Evolutionary conservation across 1,140 invertebrate genomes (phyloP), one percentile per base, ranked within the genome.

Genomic region (Rhopalosiphum maidis): DNA sequence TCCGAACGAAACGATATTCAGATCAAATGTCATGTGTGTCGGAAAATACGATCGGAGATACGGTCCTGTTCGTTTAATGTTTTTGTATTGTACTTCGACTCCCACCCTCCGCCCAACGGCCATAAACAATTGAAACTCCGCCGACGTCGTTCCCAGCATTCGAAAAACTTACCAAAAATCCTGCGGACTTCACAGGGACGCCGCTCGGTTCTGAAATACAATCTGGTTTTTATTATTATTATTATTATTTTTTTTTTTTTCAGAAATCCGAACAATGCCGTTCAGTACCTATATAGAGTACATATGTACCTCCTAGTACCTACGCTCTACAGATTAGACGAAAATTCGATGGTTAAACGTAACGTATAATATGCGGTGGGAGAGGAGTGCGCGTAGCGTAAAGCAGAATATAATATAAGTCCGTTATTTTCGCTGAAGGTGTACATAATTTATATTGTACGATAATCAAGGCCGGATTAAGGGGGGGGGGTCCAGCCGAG

Each of bases 11-110:
- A 86, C 60, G 60, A 77, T 77, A 77, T 77, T 86, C 85, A 86
- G 85, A 86, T 86, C 85, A 86, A 86, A 86, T 86, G 85, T 86
- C 85, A 46, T 86, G 85, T n/a, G 60, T n/a, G 25, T 18, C 85
- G n/a, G 25, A 46, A 86, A 86, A 86, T 46, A 86, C 43, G 85
- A 86, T 86, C 85, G 85, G 85, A 86, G 85, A 46, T 86, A 86
- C 43, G 41, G 30, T n/a, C 43, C 43, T 46, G 85, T 86, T 41
- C 85, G 37, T 86, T 86, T 86, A 86, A 86, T 86, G 25, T 86
- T 46, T 86, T 86, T n/a, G 43, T 86, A 86, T 46, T 46, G 43
- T 86, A 46, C 43, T 86, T 46, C 15, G 11, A n/a, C 15, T 15
- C 37, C 37, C 23, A 43, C 83, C 43, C 25, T 48, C 15, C 4